Conservation (phyloP, 2,113 vertebrate species). For the Thamnaconus septentrionalis region DNA sequence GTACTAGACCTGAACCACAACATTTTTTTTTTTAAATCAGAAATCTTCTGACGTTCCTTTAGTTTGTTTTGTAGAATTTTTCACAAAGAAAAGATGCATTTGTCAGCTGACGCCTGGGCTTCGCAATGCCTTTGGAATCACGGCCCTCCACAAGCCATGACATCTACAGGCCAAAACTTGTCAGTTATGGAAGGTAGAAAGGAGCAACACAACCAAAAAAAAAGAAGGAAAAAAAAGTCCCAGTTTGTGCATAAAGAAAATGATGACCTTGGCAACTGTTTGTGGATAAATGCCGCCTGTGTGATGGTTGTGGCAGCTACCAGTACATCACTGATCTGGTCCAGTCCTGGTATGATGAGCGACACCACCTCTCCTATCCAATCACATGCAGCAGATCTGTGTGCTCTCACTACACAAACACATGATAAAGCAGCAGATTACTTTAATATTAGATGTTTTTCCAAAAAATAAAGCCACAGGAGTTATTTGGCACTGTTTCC, state of each 20-base stretch:
- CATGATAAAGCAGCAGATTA: constrained; percentile 48
- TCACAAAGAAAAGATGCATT: too few species aligned
- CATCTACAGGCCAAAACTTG: constrained; percentile 86
- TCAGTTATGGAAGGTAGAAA: constrained; percentile 83
- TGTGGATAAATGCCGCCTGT: background rate
- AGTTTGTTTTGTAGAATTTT: too few species aligned
- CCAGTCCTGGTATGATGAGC: constrained; percentile 85
- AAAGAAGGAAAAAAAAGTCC: too few species aligned
- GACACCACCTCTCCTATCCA: constrained; percentile 82
- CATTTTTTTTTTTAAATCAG: too few species aligned
- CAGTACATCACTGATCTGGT: constrained; percentile 81
- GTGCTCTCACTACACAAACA: constrained; percentile 90
- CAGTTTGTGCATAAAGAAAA: too few species aligned
- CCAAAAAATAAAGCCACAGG: background rate
- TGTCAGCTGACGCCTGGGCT: constrained; percentile 84
- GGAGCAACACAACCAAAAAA: too few species aligned
- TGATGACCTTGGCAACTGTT: too few species aligned
- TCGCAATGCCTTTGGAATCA: constrained; percentile 86
- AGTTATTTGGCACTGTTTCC: too few species aligned
- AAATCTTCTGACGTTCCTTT: too few species aligned
- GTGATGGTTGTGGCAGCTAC: constrained; percentile 69
- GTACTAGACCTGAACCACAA: too few species aligned
- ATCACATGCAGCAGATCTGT: constrained; percentile 80
- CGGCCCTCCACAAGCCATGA: constrained; percentile 82
- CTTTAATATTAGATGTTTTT: background rate